Evolutionary conservation across 2,797 vertebrate species (phyloP).

Genomic region (Sebastes kiyomatsui): DNA sequence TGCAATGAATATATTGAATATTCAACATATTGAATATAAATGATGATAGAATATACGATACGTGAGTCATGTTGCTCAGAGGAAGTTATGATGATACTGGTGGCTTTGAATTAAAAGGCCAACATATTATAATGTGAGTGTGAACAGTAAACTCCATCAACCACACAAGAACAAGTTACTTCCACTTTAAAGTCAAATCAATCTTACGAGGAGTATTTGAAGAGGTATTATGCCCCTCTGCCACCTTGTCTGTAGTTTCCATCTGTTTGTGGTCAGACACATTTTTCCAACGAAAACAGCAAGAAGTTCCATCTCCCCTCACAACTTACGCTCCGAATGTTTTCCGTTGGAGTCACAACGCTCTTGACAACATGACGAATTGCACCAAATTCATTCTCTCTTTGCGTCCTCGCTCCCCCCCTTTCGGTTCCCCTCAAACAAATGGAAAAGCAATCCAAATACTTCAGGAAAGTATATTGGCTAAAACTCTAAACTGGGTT

Average conservation of each 20-base stretch:
- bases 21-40: background rate
- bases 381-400: conserved; percentile 2
- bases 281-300: conserved; percentile 13
- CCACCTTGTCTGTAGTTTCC: conserved; percentile 28
- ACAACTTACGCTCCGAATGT: conserved; percentile 33
- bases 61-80: background rate
- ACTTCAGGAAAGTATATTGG: background rate
- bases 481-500: background rate
- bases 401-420: background rate
- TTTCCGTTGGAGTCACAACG: conserved; percentile 56
- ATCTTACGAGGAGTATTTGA: background rate
- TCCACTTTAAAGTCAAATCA: background rate
- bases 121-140: background rate
- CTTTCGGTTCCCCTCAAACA: background rate
- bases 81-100: background rate
- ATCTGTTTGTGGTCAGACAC: conserved; percentile 42
- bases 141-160: background rate
- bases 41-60: background rate
- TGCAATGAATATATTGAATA: background rate
- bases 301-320: background rate
- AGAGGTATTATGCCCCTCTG: background rate
- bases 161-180: background rate
- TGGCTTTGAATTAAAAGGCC: background rate
- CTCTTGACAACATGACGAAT: conserved; percentile 25
- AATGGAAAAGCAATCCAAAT: conserved; percentile 34